Evolutionary conservation across 2,888 invertebrate species (phyloP).

Genomic region (Yponomeuta plumbellus): DNA sequence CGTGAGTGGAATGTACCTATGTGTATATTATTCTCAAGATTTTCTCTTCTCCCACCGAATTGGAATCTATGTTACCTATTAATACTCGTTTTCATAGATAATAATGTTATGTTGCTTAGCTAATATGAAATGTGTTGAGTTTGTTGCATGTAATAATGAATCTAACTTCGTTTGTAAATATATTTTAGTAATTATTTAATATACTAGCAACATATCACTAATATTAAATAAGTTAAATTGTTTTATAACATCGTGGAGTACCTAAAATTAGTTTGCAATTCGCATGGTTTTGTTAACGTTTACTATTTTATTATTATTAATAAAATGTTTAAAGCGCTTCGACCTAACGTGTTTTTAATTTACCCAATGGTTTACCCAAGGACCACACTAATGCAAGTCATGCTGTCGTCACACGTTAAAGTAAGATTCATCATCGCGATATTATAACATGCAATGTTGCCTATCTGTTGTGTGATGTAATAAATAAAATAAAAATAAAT

Average conservation of each 20-base stretch:
- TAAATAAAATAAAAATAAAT: no score
- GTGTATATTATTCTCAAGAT: not conserved
- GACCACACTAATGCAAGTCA: no score
- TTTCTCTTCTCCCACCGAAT: conserved; percentile 17
- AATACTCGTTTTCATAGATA: not conserved
- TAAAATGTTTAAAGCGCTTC: not conserved
- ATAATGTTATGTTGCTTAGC: not conserved
- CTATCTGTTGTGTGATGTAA: no score
- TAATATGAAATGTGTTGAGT: not conserved
- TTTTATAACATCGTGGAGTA: not conserved
- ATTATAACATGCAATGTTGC: no score
- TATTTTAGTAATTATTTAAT: not conserved
- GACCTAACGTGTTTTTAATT: not conserved
- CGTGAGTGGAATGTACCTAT: no score
- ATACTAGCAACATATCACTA: not conserved
- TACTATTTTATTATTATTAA: not conserved
- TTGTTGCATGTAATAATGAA: not conserved
- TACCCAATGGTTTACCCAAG: no score
- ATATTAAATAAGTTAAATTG: not conserved
- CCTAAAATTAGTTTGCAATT: not conserved
- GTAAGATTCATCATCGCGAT: no score
- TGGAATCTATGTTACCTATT: conserved; percentile 16
- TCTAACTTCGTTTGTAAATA: not conserved
- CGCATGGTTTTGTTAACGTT: not conserved
- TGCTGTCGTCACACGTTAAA: no score